Base-by-base conservation (phyloP, 2,888 invertebrate species). In the Andricus curvator region DNA sequence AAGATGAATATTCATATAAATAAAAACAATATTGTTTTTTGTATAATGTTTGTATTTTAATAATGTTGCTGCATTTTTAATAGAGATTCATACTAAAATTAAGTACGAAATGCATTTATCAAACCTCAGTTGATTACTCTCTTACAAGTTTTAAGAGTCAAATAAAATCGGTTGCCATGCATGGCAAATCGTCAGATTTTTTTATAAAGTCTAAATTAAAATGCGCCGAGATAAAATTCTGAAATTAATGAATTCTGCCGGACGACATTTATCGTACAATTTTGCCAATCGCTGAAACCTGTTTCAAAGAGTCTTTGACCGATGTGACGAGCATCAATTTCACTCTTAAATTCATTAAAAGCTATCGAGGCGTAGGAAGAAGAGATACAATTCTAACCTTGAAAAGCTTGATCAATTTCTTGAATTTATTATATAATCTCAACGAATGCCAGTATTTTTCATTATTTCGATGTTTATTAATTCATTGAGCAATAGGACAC, bases 251-350 rank as follows among this genome's bases (percentile, higher is more conserved):
- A 70, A 70, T 51, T 51, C 70, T 70, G 8, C 8, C 17, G 56
- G 29, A 33, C 9, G 17, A 48, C 51, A n/a, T 51, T 74, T 20
- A 51, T 70, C 29, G 20, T 33, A 9, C 20, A 56, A 74, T 74
- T 74, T 74, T 33, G 56, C 33, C 70, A 74, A n/a, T 74, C 33
- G 33, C 29, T 9, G 13, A 33, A 74, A 74, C 70, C 70, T 56
- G 70, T 74, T 74, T 51, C 33, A 9, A 68, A 67, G 15, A 67
- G 68, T 48, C 48, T 70, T 51, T 51, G 51, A 56, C 56, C 70
- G 48, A 20, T 56, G 51, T 51, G 25, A n/a, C 20, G 22, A 6
- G 25, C 25, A 62, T 74, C 51, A 56, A 29, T 74, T 74, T 74
- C 33, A 33, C 33, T 74, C 15, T 29, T 62, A 62, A 62, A 62